phyloP scores from a whole-genome alignment of 2,888 invertebrate species.

The Hirtodrosophila cameraria region DNA sequence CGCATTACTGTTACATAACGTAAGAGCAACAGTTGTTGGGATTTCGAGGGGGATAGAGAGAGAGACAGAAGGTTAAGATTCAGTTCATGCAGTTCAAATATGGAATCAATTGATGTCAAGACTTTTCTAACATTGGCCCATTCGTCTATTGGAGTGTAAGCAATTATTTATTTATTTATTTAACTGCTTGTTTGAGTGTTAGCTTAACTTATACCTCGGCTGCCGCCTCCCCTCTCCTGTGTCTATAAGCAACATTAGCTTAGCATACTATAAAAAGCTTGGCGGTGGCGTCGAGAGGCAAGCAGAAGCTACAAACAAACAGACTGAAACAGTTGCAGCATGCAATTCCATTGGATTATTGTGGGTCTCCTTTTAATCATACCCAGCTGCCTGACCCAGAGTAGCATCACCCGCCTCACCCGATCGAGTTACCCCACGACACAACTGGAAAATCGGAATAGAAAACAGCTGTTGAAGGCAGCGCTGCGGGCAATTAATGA shows the following conservation, averaged over 20 bases:
- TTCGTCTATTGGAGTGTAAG: conserved; percentile 24
- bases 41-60: neutral
- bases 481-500: conserved; percentile 52
- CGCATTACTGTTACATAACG: conserved; percentile 26
- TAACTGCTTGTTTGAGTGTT: conserved; percentile 23
- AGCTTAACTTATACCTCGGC: neutral
- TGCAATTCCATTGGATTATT: conserved; percentile 45
- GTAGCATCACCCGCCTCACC: conserved; percentile 6
- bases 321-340: conserved; percentile 37
- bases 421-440: neutral
- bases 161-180: conserved; percentile 39
- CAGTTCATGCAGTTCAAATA: conserved; percentile 27
- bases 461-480: conserved; percentile 31
- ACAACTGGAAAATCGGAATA: conserved; percentile 11
- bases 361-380: conserved; percentile 11
- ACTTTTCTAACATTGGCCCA: conserved; percentile 46
- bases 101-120: conserved; percentile 57
- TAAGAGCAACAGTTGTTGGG: conserved; percentile 14
- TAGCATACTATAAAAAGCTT: conserved; percentile 47
- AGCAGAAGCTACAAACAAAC: conserved; percentile 41
- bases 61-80: neutral
- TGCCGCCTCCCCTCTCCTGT: neutral
- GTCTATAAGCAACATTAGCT: conserved; percentile 3
- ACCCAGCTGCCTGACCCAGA: neutral
- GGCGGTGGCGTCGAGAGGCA: conserved; percentile 26